These are phyloP conservation scores for Ochropleura plecta DNA, from an alignment of 2,888 invertebrate genomes.

Conservation along the genomic window DNA sequence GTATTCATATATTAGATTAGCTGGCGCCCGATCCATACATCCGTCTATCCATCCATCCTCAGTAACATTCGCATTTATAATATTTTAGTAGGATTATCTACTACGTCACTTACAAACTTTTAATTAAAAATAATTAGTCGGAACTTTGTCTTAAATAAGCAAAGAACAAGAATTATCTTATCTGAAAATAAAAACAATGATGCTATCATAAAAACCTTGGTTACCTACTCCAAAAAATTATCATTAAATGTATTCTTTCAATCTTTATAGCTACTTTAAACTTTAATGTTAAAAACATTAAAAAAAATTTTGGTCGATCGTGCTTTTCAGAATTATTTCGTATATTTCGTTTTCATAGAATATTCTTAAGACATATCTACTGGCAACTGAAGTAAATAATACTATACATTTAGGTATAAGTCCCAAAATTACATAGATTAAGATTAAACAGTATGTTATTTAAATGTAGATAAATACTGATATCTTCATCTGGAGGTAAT, in stretches of 20 bases:
- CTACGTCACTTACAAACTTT: constrained; percentile 2
- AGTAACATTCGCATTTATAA: no score
- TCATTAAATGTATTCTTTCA: constrained; percentile 22
- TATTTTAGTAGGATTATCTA: constrained; percentile 12
- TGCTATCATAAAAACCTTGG: constrained; percentile 10
- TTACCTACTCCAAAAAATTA: constrained; percentile 22
- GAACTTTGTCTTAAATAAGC: constrained; percentile 35
- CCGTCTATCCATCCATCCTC: no score
- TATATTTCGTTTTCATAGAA: background rate
- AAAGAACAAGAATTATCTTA: constrained; percentile 50
- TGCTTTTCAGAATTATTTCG: background rate
- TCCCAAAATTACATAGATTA: background rate
- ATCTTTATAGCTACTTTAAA: constrained; percentile 7
- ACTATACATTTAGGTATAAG: no score
- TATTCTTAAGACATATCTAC: background rate
- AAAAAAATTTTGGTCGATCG: background rate
- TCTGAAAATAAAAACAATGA: constrained; percentile 42
- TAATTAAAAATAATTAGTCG: constrained; percentile 54
- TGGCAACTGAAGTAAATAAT: no score
- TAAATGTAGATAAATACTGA: background rate
- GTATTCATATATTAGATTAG: no score
- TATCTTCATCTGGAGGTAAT: background rate
- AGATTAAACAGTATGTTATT: background rate
- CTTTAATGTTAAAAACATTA: background rate
- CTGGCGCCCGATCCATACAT: no score